Evolutionary conservation across 2,797 vertebrate species (phyloP).

Genomic region (Artibeus lituratus): DNA sequence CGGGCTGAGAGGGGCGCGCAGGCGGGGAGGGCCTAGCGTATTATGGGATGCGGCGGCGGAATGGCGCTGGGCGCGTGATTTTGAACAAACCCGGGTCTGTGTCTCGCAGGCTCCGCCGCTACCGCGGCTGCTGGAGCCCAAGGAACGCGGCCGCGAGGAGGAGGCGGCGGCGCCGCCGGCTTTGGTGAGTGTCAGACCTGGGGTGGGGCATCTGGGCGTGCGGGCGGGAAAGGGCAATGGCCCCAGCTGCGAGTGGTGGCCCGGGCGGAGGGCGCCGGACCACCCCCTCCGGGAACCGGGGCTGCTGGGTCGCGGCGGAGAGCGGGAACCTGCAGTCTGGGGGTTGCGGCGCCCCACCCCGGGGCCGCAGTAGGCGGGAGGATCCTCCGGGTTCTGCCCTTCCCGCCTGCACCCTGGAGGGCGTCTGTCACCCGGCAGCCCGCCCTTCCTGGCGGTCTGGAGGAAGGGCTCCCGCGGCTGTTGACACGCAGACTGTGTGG

Average conservation of each 20-base stretch:
- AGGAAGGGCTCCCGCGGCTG: constrained; percentile 35
- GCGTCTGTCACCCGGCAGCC: constrained; percentile 55
- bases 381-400: neutral
- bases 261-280: neutral
- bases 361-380: constrained; percentile 4
- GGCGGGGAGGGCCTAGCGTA: constrained; percentile 85
- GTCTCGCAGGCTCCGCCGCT: constrained; percentile 80
- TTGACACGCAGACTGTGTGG: constrained; percentile 46
- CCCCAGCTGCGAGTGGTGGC: constrained; percentile 44
- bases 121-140: constrained; percentile 67
- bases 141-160: constrained; percentile 51
- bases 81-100: constrained; percentile 94
- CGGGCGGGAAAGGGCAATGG: neutral
- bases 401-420: neutral
- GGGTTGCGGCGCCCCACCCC: neutral
- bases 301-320: neutral
- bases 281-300: neutral
- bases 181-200: constrained; percentile 60
- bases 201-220: constrained; percentile 58
- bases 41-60: constrained; percentile 96
- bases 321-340: constrained; percentile 29
- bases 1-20: constrained; percentile 31
- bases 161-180: constrained; percentile 67
- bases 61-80: constrained; percentile 99
- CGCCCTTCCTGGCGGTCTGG: neutral